Percentiles rank a stretch among this genome's conserved stretches.
phyloP scores from a whole-genome alignment of 2,888 invertebrate species.

The Euspilapteryx auroguttella region DNA sequence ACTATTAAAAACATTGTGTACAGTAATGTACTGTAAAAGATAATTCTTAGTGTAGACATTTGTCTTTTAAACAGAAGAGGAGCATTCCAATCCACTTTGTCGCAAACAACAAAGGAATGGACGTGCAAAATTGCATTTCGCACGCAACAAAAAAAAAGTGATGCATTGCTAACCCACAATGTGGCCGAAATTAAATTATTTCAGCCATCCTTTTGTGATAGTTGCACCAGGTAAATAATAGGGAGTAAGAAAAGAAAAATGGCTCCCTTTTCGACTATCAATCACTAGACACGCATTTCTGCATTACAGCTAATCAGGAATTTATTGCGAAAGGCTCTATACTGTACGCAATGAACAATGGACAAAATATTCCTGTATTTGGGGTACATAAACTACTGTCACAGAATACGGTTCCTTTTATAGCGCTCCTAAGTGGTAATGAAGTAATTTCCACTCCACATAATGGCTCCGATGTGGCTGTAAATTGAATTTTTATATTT shows the following conservation, averaged over 20 bases:
- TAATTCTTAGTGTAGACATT: too few relatives aligned
- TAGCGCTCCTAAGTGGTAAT: slow-evolving; percentile 38
- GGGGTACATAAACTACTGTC: slow-evolving; percentile 18
- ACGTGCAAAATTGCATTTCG: slow-evolving; percentile 39
- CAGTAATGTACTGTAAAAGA: too few relatives aligned
- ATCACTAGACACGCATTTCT: slow-evolving; percentile 34
- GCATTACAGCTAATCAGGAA: slow-evolving; percentile 51
- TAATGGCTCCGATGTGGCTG: slow-evolving; percentile 32
- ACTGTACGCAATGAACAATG: slow-evolving; percentile 50
- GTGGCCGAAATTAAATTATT: slow-evolving; percentile 48
- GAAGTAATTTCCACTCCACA: slow-evolving; percentile 44
- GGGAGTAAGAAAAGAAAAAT: slow-evolving; percentile 21
- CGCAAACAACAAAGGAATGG: slow-evolving; percentile 16
- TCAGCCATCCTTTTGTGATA: slow-evolving; percentile 21
- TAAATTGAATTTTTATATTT: slow-evolving; percentile 59
- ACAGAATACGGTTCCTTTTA: slow-evolving; percentile 26
- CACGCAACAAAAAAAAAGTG: slow-evolving; percentile 23
- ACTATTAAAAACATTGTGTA: too few relatives aligned
- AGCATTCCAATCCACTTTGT: too few relatives aligned
- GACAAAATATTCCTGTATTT: slow-evolving; percentile 34
- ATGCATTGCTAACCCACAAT: slow-evolving; percentile 26
- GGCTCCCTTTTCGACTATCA: slow-evolving; percentile 31
- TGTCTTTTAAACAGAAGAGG: too few relatives aligned
- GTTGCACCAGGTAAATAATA: slow-evolving; percentile 44
- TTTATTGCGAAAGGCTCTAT: slow-evolving; percentile 47